A percentile compares a stretch with the other conserved stretches of the same genome.
Conservation (phyloP, 2,113 vertebrate genomes). For the Eurypyga helias region DNA sequence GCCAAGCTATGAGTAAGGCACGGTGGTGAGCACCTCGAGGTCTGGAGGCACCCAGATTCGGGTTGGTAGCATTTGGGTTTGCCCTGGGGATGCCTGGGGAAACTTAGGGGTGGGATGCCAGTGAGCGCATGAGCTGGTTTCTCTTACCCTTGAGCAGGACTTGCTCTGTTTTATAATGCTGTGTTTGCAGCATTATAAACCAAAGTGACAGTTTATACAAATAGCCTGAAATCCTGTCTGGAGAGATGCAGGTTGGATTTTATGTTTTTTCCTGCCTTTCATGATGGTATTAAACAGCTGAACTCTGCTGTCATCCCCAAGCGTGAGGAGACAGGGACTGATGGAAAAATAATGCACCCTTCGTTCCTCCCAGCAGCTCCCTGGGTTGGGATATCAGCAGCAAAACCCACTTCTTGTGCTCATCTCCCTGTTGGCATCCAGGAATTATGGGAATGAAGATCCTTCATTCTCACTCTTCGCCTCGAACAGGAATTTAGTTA, state of each 20-base stretch:
- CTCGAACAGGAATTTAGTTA: not conserved
- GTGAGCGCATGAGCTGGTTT: not conserved
- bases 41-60: accelerated
- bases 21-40: accelerated
- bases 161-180: not conserved
- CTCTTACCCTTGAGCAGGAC: not conserved
- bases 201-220: not conserved
- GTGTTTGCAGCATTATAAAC: not conserved
- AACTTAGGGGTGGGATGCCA: not conserved
- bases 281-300: not conserved
- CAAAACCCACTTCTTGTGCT: not conserved
- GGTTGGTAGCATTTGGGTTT: not conserved
- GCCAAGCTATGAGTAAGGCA: not conserved
- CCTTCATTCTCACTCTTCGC: not conserved
- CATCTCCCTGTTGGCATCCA: not conserved
- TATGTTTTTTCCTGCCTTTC: not conserved
- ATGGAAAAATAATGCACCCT: not conserved
- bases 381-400: not conserved
- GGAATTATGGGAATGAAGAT: not conserved
- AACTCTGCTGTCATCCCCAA: not conserved
- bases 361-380: not conserved
- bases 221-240: not conserved
- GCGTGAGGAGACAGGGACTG: accelerated
- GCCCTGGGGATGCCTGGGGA: not conserved
- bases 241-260: not conserved